These are phyloP conservation scores for Anoplopoma fimbria DNA, from an alignment of 2,113 vertebrate species.

Conservation along the genomic window DNA sequence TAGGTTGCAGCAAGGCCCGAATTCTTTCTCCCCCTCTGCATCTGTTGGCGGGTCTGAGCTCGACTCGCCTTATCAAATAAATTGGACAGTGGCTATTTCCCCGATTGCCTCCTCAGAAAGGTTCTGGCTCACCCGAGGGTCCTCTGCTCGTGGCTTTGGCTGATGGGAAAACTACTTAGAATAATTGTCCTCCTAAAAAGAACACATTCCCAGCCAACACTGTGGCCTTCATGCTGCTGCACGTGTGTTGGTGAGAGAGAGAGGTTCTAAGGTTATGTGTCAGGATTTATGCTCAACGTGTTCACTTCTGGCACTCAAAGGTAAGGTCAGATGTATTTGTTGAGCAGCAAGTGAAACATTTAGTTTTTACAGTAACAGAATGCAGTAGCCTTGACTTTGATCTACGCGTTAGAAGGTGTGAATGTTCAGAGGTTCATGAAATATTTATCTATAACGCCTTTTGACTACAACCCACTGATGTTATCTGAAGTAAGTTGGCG, in stretches of 20 bases:
- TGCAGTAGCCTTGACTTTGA: slow-evolving; percentile 18
- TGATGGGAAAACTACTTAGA: slow-evolving; percentile 84
- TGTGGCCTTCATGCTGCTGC: slow-evolving; percentile 26
- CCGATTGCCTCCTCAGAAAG: slow-evolving; percentile 76
- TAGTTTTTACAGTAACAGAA: slow-evolving; percentile 2
- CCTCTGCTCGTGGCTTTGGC: slow-evolving; percentile 68
- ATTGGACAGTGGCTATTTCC: slow-evolving; percentile 81
- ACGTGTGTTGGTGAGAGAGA: neutral
- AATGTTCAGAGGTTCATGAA: slow-evolving; percentile 9
- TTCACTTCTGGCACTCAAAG: slow-evolving; percentile 16
- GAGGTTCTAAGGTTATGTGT: slow-evolving; percentile 20
- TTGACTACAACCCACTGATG: slow-evolving; percentile 9
- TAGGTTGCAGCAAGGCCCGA: slow-evolving; percentile 48
- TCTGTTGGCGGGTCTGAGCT: slow-evolving; percentile 77
- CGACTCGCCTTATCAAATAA: slow-evolving; percentile 83
- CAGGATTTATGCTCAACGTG: slow-evolving; percentile 43
- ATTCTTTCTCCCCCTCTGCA: slow-evolving; percentile 60
- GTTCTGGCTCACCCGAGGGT: slow-evolving; percentile 80
- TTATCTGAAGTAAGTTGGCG: neutral
- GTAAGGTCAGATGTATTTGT: slow-evolving; percentile 18
- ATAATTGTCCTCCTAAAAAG: slow-evolving; percentile 82
- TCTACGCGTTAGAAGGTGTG: neutral
- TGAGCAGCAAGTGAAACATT: neutral
- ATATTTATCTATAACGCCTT: slow-evolving; percentile 15
- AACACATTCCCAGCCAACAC: slow-evolving; percentile 46